Evolutionary conservation across 2,888 invertebrate species (phyloP).

Genomic region (Himalopsyche kuldschensis): DNA sequence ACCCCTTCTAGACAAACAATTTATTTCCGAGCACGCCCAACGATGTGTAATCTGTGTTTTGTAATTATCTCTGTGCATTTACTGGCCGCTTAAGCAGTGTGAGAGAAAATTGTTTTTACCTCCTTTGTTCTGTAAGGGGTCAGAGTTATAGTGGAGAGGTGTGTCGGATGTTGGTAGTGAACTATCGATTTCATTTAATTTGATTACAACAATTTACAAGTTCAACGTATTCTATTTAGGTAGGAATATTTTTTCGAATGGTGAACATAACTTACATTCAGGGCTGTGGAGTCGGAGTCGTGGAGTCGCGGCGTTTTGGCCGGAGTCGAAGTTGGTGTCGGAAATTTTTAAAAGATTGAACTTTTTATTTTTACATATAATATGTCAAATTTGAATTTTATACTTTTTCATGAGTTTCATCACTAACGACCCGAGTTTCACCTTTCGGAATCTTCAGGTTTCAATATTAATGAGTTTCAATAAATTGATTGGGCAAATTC

Average conservation of each 20-base stretch:
- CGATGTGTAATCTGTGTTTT: background rate
- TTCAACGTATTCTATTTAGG: background rate
- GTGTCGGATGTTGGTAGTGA: background rate
- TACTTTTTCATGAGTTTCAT: no score
- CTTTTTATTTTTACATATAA: no score
- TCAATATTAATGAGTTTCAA: no score
- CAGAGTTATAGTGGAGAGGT: background rate
- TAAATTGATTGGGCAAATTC: no score
- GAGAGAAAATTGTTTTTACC: slow-evolving; percentile 11
- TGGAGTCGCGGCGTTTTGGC: slow-evolving; percentile 22
- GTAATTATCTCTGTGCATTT: slow-evolving; percentile 13
- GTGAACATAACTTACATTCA: no score
- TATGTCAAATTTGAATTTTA: no score
- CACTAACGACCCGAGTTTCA: no score
- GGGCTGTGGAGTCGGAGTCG: slow-evolving; percentile 19
- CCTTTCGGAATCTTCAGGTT: no score
- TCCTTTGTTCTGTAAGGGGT: background rate
- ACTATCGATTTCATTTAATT: background rate
- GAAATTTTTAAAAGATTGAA: no score
- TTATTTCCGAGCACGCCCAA: slow-evolving; percentile 35
- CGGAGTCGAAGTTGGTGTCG: no score
- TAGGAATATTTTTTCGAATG: no score
- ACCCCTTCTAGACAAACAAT: slow-evolving; percentile 38
- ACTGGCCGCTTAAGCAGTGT: background rate
- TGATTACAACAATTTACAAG: background rate